Conservation (phyloP, 2,797 vertebrate genomes). For the Botia kubotai region DNA sequence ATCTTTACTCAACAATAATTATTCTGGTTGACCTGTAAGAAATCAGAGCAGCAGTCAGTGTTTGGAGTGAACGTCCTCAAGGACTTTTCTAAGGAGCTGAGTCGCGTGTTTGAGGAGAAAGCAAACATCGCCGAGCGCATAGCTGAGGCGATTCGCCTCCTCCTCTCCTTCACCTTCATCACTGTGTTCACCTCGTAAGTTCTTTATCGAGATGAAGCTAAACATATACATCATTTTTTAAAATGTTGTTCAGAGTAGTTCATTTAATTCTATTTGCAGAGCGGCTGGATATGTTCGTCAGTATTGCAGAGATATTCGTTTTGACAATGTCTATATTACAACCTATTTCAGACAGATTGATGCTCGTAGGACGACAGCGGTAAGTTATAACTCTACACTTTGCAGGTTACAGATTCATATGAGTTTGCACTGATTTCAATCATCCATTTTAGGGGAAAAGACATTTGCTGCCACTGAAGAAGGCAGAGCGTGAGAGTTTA, state of each 20-base stretch:
- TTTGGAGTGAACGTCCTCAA: constrained; percentile 63
- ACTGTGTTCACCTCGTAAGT: constrained; percentile 82
- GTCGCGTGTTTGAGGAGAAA: constrained; percentile 65
- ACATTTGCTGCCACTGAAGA: constrained; percentile 81
- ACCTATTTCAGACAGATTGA: constrained; percentile 87
- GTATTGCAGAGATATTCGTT: constrained; percentile 79
- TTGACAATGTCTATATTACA: constrained; percentile 90
- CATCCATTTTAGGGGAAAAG: constrained; percentile 72
- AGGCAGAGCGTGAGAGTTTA: constrained; percentile 66
- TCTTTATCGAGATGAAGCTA: not conserved
- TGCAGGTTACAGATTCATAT: not conserved
- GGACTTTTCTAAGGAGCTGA: constrained; percentile 73
- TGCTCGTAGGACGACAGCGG: constrained; percentile 74
- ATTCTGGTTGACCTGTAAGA: constrained; percentile 62
- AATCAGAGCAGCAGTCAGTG: constrained; percentile 64
- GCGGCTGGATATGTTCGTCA: constrained; percentile 76
- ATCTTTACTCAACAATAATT: not conserved
- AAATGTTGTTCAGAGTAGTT: not conserved
- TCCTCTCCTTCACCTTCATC: constrained; percentile 85
- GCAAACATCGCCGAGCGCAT: constrained; percentile 53
- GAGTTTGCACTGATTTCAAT: not conserved
- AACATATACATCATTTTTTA: not conserved
- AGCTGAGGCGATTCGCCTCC: constrained; percentile 69
- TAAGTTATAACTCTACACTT: constrained; percentile 58
- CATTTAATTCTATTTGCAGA: constrained; percentile 66